phyloP scores from a whole-genome alignment of 2,113 vertebrate genomes.

The Haliaeetus leucogaster region DNA sequence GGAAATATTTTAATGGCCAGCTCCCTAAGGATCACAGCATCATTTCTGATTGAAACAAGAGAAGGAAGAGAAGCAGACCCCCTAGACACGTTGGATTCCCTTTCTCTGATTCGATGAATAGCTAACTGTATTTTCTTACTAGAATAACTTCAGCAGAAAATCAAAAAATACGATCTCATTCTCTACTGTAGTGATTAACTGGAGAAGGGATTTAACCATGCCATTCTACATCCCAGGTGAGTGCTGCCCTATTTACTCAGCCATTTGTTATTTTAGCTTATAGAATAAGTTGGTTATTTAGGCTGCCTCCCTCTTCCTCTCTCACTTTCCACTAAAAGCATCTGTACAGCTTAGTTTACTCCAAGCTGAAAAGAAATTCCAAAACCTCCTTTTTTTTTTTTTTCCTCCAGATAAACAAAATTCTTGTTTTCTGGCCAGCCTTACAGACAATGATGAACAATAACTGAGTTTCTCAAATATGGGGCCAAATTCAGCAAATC shows the following conservation, averaged over 20 bases:
- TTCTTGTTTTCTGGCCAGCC: background rate
- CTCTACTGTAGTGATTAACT: background rate
- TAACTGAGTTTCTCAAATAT: background rate
- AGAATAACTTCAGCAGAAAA: background rate
- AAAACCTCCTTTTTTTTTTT: background rate
- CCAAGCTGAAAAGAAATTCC: background rate
- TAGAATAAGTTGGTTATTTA: background rate
- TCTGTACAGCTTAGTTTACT: background rate
- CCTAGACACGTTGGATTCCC: background rate
- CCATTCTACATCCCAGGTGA: background rate
- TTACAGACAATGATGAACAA: background rate
- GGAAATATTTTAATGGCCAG: background rate
- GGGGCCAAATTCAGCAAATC: background rate
- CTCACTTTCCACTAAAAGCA: background rate
- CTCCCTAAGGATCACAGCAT: background rate
- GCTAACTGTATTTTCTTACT: background rate
- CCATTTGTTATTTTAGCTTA: background rate
- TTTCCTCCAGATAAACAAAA: background rate
- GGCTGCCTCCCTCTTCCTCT: background rate
- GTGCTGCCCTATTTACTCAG: background rate
- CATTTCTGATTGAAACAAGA: background rate
- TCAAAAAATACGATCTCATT: accelerated
- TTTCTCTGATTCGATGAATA: background rate
- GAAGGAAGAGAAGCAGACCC: background rate
- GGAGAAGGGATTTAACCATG: background rate